A percentile compares a stretch with the other conserved stretches of the same genome.
Conservation (phyloP, 2,797 vertebrate species). For the Myotis daubentonii region DNA sequence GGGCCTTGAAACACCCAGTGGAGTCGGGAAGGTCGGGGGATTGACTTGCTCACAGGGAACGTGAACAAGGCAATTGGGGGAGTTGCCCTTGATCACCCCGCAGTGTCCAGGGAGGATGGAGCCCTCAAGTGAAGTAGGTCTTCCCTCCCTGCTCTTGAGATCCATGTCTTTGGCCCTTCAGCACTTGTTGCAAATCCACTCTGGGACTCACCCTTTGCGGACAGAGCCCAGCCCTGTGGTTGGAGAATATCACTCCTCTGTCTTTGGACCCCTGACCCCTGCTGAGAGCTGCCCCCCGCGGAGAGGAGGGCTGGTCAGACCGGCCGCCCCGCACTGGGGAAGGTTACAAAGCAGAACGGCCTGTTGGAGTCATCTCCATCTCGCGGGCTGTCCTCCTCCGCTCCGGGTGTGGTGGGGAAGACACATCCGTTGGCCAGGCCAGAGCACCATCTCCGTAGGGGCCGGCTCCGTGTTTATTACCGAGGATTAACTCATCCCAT, state of each 20-base stretch:
- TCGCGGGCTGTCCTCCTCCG: neutral
- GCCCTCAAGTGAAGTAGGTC: neutral
- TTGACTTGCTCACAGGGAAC: neutral
- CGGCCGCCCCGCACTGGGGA: neutral
- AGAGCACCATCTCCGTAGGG: neutral
- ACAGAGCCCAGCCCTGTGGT: neutral
- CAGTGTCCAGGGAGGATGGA: neutral
- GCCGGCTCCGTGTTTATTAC: slow-evolving; percentile 21
- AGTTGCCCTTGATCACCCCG: neutral
- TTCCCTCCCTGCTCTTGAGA: neutral
- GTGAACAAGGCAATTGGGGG: neutral
- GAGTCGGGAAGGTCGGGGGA: neutral
- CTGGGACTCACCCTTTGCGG: neutral
- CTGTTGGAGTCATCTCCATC: neutral
- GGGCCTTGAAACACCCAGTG: neutral
- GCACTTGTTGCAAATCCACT: neutral
- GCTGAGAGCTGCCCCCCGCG: neutral
- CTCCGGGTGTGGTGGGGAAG: neutral
- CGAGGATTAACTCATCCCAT: slow-evolving; percentile 50
- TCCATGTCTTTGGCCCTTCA: neutral
- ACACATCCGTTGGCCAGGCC: neutral
- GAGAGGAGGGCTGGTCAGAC: neutral
- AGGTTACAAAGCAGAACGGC: neutral
- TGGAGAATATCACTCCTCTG: neutral
- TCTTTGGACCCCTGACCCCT: neutral